Conservation (phyloP, 1,140 invertebrate species). For the Gerris buenoi region DNA sequence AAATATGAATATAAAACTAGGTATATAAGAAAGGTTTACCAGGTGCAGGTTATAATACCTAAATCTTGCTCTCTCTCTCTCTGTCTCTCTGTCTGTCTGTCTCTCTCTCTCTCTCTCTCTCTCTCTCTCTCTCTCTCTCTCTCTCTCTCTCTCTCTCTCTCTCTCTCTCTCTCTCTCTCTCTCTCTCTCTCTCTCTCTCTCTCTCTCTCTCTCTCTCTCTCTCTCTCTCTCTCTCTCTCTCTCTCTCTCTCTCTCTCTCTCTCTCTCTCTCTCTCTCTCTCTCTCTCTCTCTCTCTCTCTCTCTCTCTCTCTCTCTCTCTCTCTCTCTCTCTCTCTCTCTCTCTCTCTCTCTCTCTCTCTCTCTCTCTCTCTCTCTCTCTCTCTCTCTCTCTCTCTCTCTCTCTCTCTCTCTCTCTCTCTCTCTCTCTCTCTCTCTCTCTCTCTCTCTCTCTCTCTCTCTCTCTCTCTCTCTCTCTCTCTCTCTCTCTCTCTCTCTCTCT, state of each 20-base stretch:
- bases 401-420: conserved; percentile 4
- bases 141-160: conserved; percentile 11
- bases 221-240: conserved; percentile 10
- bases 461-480: no score
- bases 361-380: conserved; percentile 9
- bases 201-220: conserved; percentile 10
- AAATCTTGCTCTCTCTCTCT: conserved; percentile 7
- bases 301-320: conserved; percentile 9
- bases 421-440: not conserved
- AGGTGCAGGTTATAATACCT: no score
- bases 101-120: conserved; percentile 10
- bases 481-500: no score
- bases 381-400: conserved; percentile 8
- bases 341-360: conserved; percentile 10
- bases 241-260: conserved; percentile 7
- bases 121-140: conserved; percentile 10
- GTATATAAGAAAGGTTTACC: no score
- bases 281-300: conserved; percentile 8
- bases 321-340: conserved; percentile 10
- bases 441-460: conserved; percentile 1
- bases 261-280: conserved; percentile 8
- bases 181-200: conserved; percentile 9
- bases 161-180: conserved; percentile 12
- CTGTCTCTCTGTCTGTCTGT: conserved; percentile 8
- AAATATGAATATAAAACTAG: no score